A percentile compares a stretch with the other conserved stretches of the same genome.
phyloP scores from a whole-genome alignment of 2,113 vertebrate species.

The Aix galericulata region DNA sequence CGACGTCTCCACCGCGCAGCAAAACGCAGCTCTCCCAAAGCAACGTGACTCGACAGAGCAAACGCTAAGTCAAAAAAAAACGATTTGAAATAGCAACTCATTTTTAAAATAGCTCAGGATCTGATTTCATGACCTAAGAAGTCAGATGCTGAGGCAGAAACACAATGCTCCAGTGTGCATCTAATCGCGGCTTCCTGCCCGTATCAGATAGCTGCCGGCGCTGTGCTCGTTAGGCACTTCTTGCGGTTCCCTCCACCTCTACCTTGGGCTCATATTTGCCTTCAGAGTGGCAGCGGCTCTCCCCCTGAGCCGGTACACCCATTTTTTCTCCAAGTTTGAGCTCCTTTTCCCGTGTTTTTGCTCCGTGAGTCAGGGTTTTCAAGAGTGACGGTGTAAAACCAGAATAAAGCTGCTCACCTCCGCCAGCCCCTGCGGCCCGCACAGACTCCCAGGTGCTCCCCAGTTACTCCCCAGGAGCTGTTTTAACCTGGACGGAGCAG shows the following conservation, averaged over 20 bases:
- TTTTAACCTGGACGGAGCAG: constrained; percentile 3
- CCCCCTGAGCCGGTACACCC: not conserved
- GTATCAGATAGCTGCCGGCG: not conserved
- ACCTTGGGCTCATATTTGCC: not conserved
- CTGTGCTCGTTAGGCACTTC: not conserved
- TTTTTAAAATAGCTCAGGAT: constrained; percentile 66
- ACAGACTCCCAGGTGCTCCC: not conserved
- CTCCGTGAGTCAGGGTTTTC: rapidly evolving
- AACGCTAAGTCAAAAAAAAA: constrained; percentile 18
- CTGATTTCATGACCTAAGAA: constrained; percentile 57
- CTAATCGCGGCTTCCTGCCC: constrained; percentile 59
- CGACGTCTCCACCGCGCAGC: not conserved
- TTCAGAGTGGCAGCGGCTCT: not conserved
- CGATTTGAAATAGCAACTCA: constrained; percentile 47
- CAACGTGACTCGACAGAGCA: constrained; percentile 37
- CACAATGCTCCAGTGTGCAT: constrained; percentile 63
- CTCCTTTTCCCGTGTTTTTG: not conserved
- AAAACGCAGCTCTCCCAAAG: not conserved
- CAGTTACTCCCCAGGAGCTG: not conserved
- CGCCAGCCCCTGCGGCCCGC: not conserved
- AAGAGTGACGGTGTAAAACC: not conserved
- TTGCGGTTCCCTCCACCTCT: not conserved
- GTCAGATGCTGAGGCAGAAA: constrained; percentile 27
- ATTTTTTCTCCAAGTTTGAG: not conserved
- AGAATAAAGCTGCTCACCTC: not conserved